phyloP scores from a whole-genome alignment of 2,113 vertebrate species.

The Chionodraco myersi region DNA sequence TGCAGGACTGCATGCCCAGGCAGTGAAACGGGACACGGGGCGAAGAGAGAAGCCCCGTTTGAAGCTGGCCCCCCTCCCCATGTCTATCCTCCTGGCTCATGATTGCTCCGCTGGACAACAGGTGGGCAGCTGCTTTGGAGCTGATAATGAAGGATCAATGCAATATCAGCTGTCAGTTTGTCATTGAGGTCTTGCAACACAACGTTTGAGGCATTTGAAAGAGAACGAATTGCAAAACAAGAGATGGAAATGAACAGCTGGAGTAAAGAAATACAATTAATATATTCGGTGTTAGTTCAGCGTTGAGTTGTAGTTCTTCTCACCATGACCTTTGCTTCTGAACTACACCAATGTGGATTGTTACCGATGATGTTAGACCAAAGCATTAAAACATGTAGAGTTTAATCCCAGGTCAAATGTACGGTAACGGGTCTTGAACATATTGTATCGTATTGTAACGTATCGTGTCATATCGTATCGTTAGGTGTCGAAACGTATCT shows the following conservation, averaged over 20 bases:
- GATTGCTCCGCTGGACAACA: conserved; percentile 63
- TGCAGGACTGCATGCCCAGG: conserved; percentile 68
- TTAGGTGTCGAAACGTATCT: no score
- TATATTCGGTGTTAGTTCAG: neutral
- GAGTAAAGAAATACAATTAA: neutral
- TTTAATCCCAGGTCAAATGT: no score
- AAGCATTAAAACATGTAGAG: no score
- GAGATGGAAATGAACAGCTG: neutral
- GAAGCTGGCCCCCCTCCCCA: conserved; percentile 71
- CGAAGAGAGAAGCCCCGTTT: conserved; percentile 77
- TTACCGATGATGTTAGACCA: no score
- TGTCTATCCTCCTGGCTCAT: conserved; percentile 61
- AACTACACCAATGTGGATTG: neutral
- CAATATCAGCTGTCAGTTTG: conserved; percentile 45
- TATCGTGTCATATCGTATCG: no score
- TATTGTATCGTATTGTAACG: no score
- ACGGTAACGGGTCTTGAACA: no score
- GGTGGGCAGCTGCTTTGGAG: conserved; percentile 64
- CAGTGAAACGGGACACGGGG: conserved; percentile 81
- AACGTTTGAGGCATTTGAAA: conserved; percentile 9
- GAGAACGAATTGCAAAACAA: conserved; percentile 5
- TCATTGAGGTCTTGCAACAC: conserved; percentile 32
- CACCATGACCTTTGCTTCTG: neutral
- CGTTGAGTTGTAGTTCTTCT: neutral
- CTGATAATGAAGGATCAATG: conserved; percentile 62